phyloP scores from a whole-genome alignment of 2,113 vertebrate genomes.

The Melospiza georgiana region DNA sequence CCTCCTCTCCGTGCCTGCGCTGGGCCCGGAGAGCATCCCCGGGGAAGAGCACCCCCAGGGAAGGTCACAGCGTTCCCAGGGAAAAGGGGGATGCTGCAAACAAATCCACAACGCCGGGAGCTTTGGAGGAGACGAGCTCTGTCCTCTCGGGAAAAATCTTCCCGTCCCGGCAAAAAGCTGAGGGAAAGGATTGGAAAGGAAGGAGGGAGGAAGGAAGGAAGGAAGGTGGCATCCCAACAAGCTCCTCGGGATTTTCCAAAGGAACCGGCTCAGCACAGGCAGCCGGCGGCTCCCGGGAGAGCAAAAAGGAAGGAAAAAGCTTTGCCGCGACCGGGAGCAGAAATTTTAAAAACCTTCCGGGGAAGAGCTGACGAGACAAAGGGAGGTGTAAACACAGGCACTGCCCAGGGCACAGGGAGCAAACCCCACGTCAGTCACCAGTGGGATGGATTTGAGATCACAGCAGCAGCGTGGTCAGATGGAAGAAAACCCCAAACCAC shows the following conservation, averaged over 20 bases:
- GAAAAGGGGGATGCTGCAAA: neutral
- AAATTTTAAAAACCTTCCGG: neutral
- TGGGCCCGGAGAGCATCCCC: rapidly evolving
- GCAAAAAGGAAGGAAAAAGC: neutral
- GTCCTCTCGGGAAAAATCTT: neutral
- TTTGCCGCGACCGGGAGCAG: neutral
- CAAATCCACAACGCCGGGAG: rapidly evolving
- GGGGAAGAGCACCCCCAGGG: neutral
- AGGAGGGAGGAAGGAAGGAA: neutral
- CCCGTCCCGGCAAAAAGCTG: neutral
- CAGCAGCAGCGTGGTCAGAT: constrained; percentile 38
- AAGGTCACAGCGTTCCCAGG: neutral
- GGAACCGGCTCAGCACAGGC: neutral
- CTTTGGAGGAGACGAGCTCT: neutral
- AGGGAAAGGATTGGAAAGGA: neutral
- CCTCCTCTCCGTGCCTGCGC: rapidly evolving
- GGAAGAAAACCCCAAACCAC: neutral
- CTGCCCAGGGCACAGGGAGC: neutral
- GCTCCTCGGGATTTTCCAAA: neutral
- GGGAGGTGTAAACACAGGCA: neutral
- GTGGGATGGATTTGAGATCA: neutral
- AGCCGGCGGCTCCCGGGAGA: neutral
- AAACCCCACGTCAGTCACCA: neutral
- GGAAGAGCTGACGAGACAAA: neutral
- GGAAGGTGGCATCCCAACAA: neutral